Evolutionary conservation across 2,797 vertebrate genomes (phyloP).

Genomic region (Lepus townsendii): DNA sequence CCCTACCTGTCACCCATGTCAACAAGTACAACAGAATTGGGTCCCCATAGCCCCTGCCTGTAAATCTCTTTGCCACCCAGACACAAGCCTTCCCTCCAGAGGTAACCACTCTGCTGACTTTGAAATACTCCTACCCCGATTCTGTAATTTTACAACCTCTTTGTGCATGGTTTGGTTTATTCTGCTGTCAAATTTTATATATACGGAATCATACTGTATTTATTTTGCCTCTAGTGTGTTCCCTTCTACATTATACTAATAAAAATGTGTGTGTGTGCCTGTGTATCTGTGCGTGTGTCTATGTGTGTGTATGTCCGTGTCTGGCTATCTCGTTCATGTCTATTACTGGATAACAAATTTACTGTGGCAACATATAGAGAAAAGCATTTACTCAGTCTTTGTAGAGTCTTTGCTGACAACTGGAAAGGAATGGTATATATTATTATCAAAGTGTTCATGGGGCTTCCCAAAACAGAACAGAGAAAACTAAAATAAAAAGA

Average conservation of each 20-base stretch:
- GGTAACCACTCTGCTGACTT: not conserved
- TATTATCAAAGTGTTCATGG: conserved; percentile 25
- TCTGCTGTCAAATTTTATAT: not conserved
- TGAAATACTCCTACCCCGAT: not conserved
- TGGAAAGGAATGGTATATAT: not conserved
- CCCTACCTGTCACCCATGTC: not conserved
- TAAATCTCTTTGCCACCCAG: not conserved
- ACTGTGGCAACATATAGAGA: not conserved
- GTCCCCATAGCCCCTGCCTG: not conserved
- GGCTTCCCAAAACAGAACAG: not conserved
- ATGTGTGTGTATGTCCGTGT: not conserved
- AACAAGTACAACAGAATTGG: not conserved
- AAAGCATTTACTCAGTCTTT: not conserved
- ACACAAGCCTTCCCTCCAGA: not conserved
- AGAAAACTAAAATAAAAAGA: not conserved
- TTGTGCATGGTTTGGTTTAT: not conserved
- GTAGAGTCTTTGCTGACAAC: not conserved
- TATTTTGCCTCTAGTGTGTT: not conserved
- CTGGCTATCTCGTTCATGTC: not conserved
- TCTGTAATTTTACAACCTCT: not conserved
- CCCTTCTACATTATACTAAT: not conserved
- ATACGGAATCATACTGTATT: not conserved
- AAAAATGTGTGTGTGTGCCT: not conserved
- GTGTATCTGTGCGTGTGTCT: not conserved
- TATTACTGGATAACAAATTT: not conserved